Conservation (phyloP, 2,888 invertebrate genomes). For the Oscheius sp. region DNA sequence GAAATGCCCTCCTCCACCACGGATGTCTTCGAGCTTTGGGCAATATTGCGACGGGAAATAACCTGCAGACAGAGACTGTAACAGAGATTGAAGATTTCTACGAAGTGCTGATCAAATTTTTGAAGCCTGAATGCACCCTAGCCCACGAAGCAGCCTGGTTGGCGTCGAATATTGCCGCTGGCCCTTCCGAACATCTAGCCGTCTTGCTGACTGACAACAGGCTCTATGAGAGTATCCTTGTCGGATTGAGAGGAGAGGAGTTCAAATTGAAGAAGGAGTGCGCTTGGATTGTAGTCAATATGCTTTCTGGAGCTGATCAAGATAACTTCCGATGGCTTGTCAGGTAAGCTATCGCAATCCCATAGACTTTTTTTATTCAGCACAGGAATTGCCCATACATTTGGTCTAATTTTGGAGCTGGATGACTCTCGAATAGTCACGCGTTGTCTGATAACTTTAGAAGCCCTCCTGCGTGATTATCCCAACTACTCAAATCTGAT, state of each 20-base stretch:
- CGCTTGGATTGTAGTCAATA: constrained; percentile 19
- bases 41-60: constrained; percentile 48
- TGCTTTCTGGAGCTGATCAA: constrained; percentile 19
- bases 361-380: too few species aligned
- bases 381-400: constrained; percentile 2
- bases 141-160: constrained; percentile 46
- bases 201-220: constrained; percentile 13
- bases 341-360: too few species aligned
- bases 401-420: neutral
- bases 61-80: constrained; percentile 37
- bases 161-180: constrained; percentile 42
- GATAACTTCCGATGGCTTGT: constrained; percentile 10
- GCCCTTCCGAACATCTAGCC: constrained; percentile 35
- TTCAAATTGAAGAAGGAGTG: constrained; percentile 25
- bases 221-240: constrained; percentile 3
- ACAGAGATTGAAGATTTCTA: constrained; percentile 27
- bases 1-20: neutral
- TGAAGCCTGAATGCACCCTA: neutral
- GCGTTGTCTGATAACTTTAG: neutral
- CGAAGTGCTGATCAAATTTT: constrained; percentile 25
- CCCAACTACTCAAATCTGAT: constrained; percentile 14
- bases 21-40: constrained; percentile 43
- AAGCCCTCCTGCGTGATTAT: constrained; percentile 6
- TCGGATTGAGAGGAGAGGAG: neutral
- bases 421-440: constrained; percentile 10